phyloP scores from a whole-genome alignment of 2,797 vertebrate genomes.

The Phyllotis vaccarum region DNA sequence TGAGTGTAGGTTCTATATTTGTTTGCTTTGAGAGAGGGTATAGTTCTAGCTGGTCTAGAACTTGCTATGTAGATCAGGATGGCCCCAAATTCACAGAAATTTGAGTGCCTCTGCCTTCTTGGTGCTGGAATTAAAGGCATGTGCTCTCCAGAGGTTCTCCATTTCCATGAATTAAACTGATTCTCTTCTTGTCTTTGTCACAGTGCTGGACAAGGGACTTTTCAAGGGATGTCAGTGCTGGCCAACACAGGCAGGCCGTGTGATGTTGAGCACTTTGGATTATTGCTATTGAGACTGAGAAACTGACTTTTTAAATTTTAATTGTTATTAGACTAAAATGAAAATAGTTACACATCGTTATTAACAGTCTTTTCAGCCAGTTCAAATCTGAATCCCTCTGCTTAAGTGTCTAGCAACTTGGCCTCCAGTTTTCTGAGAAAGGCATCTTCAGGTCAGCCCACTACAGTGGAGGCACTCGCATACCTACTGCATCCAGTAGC shows the following conservation, averaged over 20 bases:
- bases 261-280: not conserved
- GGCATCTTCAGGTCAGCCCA: not conserved
- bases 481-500: too few relatives aligned
- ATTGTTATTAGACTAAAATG: not conserved
- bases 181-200: too few relatives aligned
- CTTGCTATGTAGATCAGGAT: not conserved
- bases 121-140: too few relatives aligned
- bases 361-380: too few relatives aligned
- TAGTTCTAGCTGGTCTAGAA: too few relatives aligned
- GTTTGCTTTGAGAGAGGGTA: not conserved
- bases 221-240: not conserved
- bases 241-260: too few relatives aligned
- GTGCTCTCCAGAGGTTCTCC: not conserved
- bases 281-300: not conserved
- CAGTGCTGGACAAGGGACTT: not conserved
- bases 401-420: not conserved
- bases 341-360: not conserved
- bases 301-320: conserved; percentile 4
- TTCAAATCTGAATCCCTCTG: not conserved
- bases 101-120: not conserved
- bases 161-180: not conserved
- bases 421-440: not conserved
- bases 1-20: not conserved
- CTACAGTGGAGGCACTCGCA: not conserved
- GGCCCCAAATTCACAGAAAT: not conserved